Conservation (phyloP, 2,888 invertebrate genomes). For the Dromius quadrimaculatus region DNA sequence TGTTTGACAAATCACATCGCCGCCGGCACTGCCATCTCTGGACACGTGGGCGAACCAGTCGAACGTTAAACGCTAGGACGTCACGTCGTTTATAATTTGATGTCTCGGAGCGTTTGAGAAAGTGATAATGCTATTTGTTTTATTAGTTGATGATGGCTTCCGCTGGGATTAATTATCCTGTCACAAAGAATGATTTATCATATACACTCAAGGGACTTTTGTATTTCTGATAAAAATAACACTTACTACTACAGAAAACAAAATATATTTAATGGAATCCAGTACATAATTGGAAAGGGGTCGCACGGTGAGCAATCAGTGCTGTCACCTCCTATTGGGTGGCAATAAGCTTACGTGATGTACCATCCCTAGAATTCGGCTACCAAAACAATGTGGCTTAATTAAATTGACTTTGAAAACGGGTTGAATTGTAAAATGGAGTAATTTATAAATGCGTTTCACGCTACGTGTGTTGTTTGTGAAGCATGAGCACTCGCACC, state of each 20-base stretch:
- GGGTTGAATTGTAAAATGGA: conserved; percentile 65
- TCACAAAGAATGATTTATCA: conserved; percentile 1
- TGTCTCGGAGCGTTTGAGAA: conserved; percentile 2
- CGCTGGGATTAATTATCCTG: conserved; percentile 17
- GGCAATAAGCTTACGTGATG: conserved; percentile 16
- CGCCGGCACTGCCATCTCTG: conserved; percentile 11
- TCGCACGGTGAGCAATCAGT: conserved; percentile 8
- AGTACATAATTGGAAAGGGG: not conserved
- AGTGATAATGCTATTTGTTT: conserved; percentile 25
- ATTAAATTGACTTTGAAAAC: conserved; percentile 67
- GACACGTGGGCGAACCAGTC: conserved; percentile 23
- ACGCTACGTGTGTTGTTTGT: conserved; percentile 58
- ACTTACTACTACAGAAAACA: no score
- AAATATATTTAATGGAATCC: no score
- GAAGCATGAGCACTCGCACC: conserved; percentile 23
- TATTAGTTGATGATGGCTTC: conserved; percentile 11
- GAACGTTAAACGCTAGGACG: conserved; percentile 2
- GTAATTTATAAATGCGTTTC: conserved; percentile 59
- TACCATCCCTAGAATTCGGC: conserved; percentile 22
- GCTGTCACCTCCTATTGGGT: conserved; percentile 12
- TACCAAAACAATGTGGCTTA: conserved; percentile 65
- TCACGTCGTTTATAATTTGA: conserved; percentile 30
- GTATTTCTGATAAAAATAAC: conserved; percentile 6
- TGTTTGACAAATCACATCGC: conserved; percentile 28
- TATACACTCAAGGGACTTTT: not conserved